Evolutionary conservation across 2,888 invertebrate genomes (phyloP), one percentile per base, ranked within the genome.

Genomic region (Pemphredon lugubris): DNA sequence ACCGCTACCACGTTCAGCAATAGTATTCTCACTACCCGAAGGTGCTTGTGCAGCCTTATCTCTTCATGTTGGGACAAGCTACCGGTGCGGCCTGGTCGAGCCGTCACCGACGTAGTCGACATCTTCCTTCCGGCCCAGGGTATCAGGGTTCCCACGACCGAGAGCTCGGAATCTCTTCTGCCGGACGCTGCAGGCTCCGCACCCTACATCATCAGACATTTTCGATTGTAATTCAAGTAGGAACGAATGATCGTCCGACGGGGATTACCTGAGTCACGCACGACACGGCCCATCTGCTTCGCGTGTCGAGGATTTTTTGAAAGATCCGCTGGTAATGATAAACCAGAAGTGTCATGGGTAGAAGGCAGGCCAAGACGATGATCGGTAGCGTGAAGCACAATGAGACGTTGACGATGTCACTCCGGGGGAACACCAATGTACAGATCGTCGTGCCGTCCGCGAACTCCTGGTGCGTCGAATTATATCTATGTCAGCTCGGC

Each of bases 291-390:
- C 92, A 92, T 54, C 91, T 88, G 75, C 89, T 90, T 73, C 91
- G 89, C 1, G 91, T 91, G 55, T 91, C 90, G 47, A 92, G 84
- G 58, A 92, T 91, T 73, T 91, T 92, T 74, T 90, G 90, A 75
- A 92, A 92, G 69, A 92, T 92, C 71, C 90, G 88, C 69, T 92
- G 91, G 84, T 92, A 92, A 81, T 92, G 91, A 84, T 91, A 91
- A 13, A 92, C 91, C 23, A 92, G 84, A 40, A 92, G 87, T 2
- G 88, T 84, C 91, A 92, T 92, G 0, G 92, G 92, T 39, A 92
- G 83, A 3, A 92, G 79, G 76, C 91, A 92, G 11, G 91, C 91
- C 53, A 92, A 82, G 21, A 91, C 78, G 26, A 91, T 87, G 1
- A 91, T 90, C 9, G 91, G 90, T 59, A 92, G 87, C 34, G 91